A percentile compares a stretch with the other conserved stretches of the same genome.
These are phyloP conservation scores for Tethya wilhelma DNA, from an alignment of 37 sponge, comb jelly and placozoan genomes.

Conservation along the genomic window DNA sequence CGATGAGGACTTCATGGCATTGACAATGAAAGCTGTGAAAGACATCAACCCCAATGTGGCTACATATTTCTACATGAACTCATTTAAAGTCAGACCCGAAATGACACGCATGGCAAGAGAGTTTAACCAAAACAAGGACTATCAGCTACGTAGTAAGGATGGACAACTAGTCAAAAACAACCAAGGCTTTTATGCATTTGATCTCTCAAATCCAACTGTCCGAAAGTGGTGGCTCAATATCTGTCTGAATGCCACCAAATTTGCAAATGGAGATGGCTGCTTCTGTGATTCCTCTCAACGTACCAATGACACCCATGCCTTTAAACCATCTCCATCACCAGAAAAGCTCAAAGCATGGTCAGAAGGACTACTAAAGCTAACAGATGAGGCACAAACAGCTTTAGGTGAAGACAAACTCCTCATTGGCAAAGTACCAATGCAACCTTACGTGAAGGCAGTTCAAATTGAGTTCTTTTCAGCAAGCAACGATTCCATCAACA, in stretches of 20 bases:
- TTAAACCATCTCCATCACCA: constrained; percentile 11
- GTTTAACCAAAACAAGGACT: constrained; percentile 8
- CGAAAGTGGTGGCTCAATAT: constrained; percentile 36
- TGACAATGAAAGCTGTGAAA: constrained; percentile 29
- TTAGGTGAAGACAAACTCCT: constrained; percentile 35
- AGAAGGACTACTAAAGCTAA: constrained; percentile 35
- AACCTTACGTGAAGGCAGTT: constrained; percentile 55
- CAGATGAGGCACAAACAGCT: constrained; percentile 38
- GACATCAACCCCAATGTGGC: constrained; percentile 16
- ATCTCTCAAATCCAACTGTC: constrained; percentile 23
- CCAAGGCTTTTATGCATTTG: constrained; percentile 5
- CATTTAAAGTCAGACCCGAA: constrained; percentile 29
- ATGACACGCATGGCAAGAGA: constrained; percentile 45
- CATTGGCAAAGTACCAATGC: constrained; percentile 15
- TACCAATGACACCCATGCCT: background rate
- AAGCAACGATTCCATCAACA: constrained; percentile 27
- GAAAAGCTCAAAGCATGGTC: constrained; percentile 16
- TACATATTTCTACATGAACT: constrained; percentile 39
- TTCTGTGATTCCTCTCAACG: constrained; percentile 55
- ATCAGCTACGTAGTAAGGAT: constrained; percentile 8
- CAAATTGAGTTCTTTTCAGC: constrained; percentile 48
- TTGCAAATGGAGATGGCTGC: constrained; percentile 52
- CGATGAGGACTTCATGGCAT: constrained; percentile 40
- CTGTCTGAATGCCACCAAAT: constrained; percentile 44
- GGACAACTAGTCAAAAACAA: constrained; percentile 11